Base-by-base conservation (phyloP, 2,888 invertebrate species). In the Platycheirus rosarum region DNA sequence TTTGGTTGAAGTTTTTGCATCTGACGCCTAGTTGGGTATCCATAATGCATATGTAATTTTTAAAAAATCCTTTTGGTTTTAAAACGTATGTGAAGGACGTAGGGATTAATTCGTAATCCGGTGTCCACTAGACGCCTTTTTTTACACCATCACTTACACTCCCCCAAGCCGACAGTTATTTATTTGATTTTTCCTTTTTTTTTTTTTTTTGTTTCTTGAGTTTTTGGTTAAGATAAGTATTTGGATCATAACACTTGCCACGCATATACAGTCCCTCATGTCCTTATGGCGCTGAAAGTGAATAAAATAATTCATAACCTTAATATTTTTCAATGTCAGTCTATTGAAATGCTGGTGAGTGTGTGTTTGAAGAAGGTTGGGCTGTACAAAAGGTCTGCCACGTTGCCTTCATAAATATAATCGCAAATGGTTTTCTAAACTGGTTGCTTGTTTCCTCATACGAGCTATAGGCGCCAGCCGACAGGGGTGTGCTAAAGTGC, bases 311-410 rank as follows among this genome's bases (percentile, higher is more conserved):
- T 60, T 71, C 76, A 68, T 77, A 82, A 82, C 82, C 82, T 73
- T 73, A 82, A 82, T 82, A 77, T 82, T 68, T 82, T 82, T 82
- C 82, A 82, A 82, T 82, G 82, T 68, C 77, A 82, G 51, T 40
- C 32, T 35, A 66, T 65, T 69, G 26, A 18, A 70, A 63, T 32
- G 35, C 76, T 23, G 70, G 32, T 65, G n/a, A 51, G 55, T 37
- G 26, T 7, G 40, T 80, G 32, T 60, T 16, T 51, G 57, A 53
- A 57, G 46, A 69, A 65, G 57, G 51, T 35, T 57, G 35, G 46
- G 18, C 63, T 51, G 46, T n/a, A 14, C 29, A n/a, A 35, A 14
- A 42, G 44, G 13, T 55, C 1, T 7, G 29, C 23, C 6, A 32
- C 8, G 29, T 8, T 32, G 8, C 29, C n/a, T n/a, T n/a, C n/a